These are phyloP conservation scores for Nycticorax nycticorax DNA, from an alignment of 2,113 vertebrate genomes.

Conservation along the genomic window DNA sequence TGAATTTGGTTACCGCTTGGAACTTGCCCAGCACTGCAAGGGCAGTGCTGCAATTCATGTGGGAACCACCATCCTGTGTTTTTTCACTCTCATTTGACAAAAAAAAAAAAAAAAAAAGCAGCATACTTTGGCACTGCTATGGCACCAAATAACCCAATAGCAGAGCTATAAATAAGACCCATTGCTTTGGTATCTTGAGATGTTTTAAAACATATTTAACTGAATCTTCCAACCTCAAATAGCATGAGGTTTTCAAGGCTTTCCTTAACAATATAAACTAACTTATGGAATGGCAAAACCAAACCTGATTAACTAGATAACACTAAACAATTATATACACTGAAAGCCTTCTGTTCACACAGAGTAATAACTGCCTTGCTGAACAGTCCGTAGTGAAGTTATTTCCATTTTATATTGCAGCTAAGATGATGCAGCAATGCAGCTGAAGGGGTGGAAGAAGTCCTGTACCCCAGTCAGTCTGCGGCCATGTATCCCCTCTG, in stretches of 20 bases:
- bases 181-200: background rate
- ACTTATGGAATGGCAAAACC: background rate
- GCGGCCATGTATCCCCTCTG: background rate
- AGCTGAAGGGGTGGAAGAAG: background rate
- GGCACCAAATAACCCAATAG: background rate
- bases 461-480: background rate
- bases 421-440: background rate
- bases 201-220: background rate
- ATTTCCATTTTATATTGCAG: background rate
- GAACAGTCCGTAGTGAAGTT: background rate
- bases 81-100: background rate
- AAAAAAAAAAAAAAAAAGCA: background rate
- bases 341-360: background rate
- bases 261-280: background rate
- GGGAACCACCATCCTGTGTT: background rate
- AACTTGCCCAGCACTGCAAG: background rate
- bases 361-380: background rate
- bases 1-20: background rate
- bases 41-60: background rate
- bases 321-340: background rate
- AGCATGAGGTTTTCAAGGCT: background rate
- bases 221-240: background rate
- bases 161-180: background rate
- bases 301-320: background rate
- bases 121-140: background rate